Percentiles rank a stretch among this genome's conserved stretches.
Conservation (phyloP, 2,888 invertebrate genomes). For the Sphaerophoria taeniata region DNA sequence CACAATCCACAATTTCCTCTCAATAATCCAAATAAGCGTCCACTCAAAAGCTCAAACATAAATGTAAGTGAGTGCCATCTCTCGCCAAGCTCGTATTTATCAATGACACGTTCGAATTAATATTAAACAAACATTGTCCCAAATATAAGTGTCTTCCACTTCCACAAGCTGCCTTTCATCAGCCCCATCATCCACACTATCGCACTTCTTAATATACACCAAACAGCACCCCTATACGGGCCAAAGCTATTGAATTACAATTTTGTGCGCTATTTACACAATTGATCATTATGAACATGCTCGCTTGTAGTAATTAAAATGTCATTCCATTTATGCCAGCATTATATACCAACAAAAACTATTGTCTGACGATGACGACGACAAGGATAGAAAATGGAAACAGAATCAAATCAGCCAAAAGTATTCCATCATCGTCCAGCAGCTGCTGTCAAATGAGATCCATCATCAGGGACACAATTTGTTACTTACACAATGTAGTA, state of each 20-base stretch:
- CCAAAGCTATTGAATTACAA: constrained; percentile 65
- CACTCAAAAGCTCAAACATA: too few species aligned
- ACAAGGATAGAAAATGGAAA: not conserved
- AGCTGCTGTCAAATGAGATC: constrained; percentile 68
- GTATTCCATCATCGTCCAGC: constrained; percentile 71
- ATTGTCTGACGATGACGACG: not conserved
- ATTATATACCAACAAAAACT: not conserved
- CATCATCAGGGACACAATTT: constrained; percentile 69
- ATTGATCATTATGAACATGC: constrained; percentile 69
- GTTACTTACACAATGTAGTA: constrained; percentile 55
- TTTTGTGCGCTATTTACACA: constrained; percentile 63
- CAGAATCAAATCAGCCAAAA: constrained; percentile 23
- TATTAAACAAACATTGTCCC: constrained; percentile 64
- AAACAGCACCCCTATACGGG: constrained; percentile 38
- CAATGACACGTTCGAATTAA: constrained; percentile 56
- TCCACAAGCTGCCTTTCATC: constrained; percentile 13
- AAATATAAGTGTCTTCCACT: constrained; percentile 39
- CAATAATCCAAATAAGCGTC: too few species aligned
- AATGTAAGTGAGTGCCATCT: constrained; percentile 35
- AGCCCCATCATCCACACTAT: not conserved
- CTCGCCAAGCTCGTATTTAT: constrained; percentile 22
- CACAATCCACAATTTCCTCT: too few species aligned
- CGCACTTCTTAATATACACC: too few species aligned
- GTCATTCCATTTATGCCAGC: constrained; percentile 78
- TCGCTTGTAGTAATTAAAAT: constrained; percentile 81